A percentile compares a stretch with the other conserved stretches of the same genome.
phyloP scores from a whole-genome alignment of 2,113 vertebrate genomes.

The Seriola rivoliana region DNA sequence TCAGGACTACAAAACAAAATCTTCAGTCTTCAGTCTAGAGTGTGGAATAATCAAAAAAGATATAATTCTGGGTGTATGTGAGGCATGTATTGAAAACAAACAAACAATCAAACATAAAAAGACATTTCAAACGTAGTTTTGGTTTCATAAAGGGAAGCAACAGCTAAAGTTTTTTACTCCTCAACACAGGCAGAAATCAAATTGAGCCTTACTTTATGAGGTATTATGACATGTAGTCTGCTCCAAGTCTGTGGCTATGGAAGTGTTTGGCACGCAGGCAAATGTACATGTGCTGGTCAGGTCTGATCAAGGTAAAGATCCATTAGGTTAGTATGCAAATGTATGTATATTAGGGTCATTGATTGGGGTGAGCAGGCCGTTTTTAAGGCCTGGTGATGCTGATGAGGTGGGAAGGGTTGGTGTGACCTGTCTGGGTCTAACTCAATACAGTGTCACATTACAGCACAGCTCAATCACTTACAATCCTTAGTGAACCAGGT shows the following conservation, averaged over 20 bases:
- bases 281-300: conserved; percentile 67
- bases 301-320: conserved; percentile 81
- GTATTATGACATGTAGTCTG: neutral
- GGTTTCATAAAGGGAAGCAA: neutral
- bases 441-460: conserved; percentile 87
- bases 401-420: conserved; percentile 83
- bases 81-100: neutral
- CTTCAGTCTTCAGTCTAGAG: neutral
- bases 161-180: neutral
- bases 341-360: conserved; percentile 83
- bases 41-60: neutral
- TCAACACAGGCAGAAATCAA: neutral
- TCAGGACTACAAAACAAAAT: neutral
- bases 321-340: conserved; percentile 85
- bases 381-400: conserved; percentile 79
- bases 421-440: conserved; percentile 84
- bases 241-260: conserved; percentile 18
- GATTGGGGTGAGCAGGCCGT: conserved; percentile 74
- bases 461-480: conserved; percentile 85
- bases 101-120: neutral
- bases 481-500: conserved; percentile 69
- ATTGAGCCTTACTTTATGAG: conserved; percentile 6
- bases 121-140: neutral
- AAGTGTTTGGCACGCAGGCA: conserved; percentile 49
- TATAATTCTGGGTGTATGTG: neutral